Evolutionary conservation across 2,797 vertebrate species (phyloP), one percentile per base, ranked within the genome.

Genomic region (Morelia viridis): DNA sequence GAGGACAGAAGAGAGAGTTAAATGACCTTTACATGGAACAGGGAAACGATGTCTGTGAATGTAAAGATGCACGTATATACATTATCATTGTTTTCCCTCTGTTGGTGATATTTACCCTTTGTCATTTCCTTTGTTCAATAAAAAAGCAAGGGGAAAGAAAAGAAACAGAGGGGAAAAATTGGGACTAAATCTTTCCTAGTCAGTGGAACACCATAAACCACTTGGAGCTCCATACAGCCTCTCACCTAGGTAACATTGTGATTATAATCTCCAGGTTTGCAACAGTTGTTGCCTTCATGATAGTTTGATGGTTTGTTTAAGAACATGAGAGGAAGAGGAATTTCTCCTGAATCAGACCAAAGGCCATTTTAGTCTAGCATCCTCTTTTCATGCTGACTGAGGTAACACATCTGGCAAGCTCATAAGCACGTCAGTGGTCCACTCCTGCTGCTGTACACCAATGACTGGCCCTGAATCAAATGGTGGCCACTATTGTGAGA

Each of bases 1-100:
- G 93, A 97, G 96, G 95, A 97, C 96, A 97, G 96, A 96, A 97
- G 93, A 96, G 85, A 95, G 94, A 89, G 93, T 98, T 97, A 97
- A 95, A 95, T 87, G 95, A 94, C 64, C 91, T 93, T 93, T 90
- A 92, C 65, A 0, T 1, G 94, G 95, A 88, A 17, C 92, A 46
- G 90, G 87, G 87, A 2, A 5, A 46, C 24, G 60, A 35, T 6
- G 5, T n/a, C 60, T 24, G 64, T 13, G 57, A 12, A 61, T 46
- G 41, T 64, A 46, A n/a, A 50, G 85, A 65, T 31, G 22, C 6
- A 15, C 26, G 31, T 22, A 10, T 3, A 41, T 5, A 80, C 41
- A 46, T 12, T 80, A 35, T 24, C 76, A 80, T 41, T 80, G 41
- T 5, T 80, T 80, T 80, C 19, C 46, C 76, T 46, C 41, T 24